Percentiles rank a stretch among this genome's conserved stretches.
phyloP scores from a whole-genome alignment of 2,113 vertebrate genomes.

The Hoplias malabaricus region DNA sequence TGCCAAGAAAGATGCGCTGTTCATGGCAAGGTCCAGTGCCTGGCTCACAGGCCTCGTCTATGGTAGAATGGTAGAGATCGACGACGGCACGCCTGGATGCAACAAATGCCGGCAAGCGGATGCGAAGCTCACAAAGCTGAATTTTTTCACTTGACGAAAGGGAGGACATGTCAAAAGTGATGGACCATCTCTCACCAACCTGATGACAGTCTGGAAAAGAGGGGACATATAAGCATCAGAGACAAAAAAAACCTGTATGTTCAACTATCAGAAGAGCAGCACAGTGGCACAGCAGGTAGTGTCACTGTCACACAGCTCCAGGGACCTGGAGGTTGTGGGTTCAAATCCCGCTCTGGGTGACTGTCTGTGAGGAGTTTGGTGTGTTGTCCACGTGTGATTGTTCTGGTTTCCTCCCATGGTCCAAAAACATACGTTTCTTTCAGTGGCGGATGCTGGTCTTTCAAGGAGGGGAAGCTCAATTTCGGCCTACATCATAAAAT shows the following conservation, averaged over 20 bases:
- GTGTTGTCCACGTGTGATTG: too few relatives aligned
- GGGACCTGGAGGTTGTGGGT: too few relatives aligned
- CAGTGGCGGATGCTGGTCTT: too few relatives aligned
- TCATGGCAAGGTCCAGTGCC: conserved; percentile 48
- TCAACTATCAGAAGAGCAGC: too few relatives aligned
- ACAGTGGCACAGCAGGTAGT: too few relatives aligned
- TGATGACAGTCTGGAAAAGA: conserved; percentile 72
- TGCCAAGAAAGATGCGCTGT: conserved; percentile 75
- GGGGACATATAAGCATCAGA: neutral
- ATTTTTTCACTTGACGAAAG: conserved; percentile 74
- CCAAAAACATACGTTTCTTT: too few relatives aligned
- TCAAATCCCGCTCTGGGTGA: too few relatives aligned
- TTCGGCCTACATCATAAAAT: too few relatives aligned
- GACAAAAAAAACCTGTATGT: neutral
- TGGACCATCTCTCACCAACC: conserved; percentile 71
- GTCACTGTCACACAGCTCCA: too few relatives aligned
- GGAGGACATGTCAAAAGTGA: conserved; percentile 86
- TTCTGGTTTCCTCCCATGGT: too few relatives aligned
- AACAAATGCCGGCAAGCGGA: conserved; percentile 67
- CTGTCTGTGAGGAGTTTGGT: too few relatives aligned
- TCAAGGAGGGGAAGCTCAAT: too few relatives aligned
- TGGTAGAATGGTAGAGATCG: conserved; percentile 78
- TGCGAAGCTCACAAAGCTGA: conserved; percentile 77
- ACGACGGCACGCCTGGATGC: conserved; percentile 58
- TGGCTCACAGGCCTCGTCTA: conserved; percentile 55